Evolutionary conservation across 37 sponge, comb jelly and placozoan genomes (phyloP), one percentile per base, ranked within the genome.

Genomic region (Chondrilla cf. caribensis): DNA sequence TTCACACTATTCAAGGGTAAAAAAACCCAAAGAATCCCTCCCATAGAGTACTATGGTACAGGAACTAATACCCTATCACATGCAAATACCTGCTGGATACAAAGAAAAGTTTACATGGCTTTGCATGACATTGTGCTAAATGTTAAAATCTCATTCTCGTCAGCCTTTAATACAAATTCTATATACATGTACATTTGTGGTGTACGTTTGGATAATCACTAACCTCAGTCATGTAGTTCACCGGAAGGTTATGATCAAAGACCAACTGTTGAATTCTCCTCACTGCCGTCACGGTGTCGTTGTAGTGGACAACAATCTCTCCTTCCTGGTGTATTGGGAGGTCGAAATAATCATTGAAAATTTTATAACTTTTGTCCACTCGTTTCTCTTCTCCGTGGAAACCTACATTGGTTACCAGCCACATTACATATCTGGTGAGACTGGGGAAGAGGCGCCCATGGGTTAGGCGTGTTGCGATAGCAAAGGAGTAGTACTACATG

Each of bases 191-290:
- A n/a, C n/a, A n/a, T n/a, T n/a, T n/a, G n/a, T n/a, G n/a, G n/a
- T n/a, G n/a, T n/a, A n/a, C n/a, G n/a, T n/a, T n/a, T n/a, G n/a
- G n/a, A n/a, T n/a, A n/a, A n/a, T n/a, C n/a, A 17, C 28, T 38
- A 37, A 87, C 88, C 88, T 87, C 88, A 3, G 88, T 87, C 32
- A 87, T 83, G 70, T 87, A 87, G 80, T 87, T 83, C 42, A 87
- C 88, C 26, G 88, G 88, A 66, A 51, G 60, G 15, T 83, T 15
- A 4, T 79, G 36, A 25, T 65, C 29, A 9, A 78, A 33, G 0
- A 87, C 79, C 37, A 82, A 68, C n/a, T 77, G 58, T 4, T 72
- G 39, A 22, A 87, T 54, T 4, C 83, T 60, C 43, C 62, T 25
- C 25, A 87, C 32, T 40, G 72, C 79, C 25, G 26, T 70, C 41